A percentile compares a stretch with the other conserved stretches of the same genome.
These are phyloP conservation scores for Drosophila parthenogenetica DNA, from an alignment of 2,888 invertebrate species.

Conservation along the genomic window DNA sequence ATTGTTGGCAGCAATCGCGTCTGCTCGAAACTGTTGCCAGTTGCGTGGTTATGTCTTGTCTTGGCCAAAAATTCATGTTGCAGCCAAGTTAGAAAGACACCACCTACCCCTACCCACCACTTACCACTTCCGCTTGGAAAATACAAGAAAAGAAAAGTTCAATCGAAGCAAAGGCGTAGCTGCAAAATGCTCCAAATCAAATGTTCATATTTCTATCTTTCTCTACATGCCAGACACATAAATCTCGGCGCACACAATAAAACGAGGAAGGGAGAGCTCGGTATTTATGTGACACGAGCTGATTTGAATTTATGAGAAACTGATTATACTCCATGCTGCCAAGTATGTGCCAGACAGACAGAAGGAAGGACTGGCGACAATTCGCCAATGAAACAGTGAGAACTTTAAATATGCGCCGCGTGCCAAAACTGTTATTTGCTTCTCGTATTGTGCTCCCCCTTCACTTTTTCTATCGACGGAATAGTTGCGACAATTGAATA, in stretches of 20 bases:
- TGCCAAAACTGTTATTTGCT: constrained; percentile 51
- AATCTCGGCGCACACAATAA: constrained; percentile 72
- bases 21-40: constrained; percentile 30
- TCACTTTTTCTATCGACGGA: background rate
- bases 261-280: constrained; percentile 19
- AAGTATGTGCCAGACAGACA: constrained; percentile 12
- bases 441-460: constrained; percentile 4
- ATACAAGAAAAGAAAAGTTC: constrained; percentile 45
- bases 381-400: constrained; percentile 34
- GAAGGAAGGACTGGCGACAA: constrained; percentile 22
- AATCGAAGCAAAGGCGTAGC: constrained; percentile 43
- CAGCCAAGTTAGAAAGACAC: constrained; percentile 39
- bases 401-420: constrained; percentile 50
- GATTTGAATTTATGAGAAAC: constrained; percentile 83
- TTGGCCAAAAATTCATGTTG: constrained; percentile 33
- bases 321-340: constrained; percentile 69
- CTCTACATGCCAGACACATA: constrained; percentile 77
- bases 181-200: constrained; percentile 50
- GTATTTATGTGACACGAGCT: constrained; percentile 49
- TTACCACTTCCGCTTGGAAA: background rate
- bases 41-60: constrained; percentile 40
- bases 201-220: constrained; percentile 71
- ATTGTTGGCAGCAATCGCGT: constrained; percentile 44
- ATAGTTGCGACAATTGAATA: constrained; percentile 11
- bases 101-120: background rate